Evolutionary conservation across 2,888 invertebrate genomes (phyloP).

Genomic region (Netelia virgata): DNA sequence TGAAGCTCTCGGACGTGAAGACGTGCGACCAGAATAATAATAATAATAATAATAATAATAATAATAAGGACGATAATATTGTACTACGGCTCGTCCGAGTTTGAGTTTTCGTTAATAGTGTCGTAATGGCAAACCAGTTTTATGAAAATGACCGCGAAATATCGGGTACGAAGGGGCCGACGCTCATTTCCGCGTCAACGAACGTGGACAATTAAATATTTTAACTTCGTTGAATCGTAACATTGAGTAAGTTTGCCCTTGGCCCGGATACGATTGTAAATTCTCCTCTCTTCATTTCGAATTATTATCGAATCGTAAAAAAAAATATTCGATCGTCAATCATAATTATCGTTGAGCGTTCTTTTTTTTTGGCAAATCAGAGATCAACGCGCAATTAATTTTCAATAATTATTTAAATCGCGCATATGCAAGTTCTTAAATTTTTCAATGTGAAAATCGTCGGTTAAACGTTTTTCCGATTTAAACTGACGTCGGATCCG

Average conservation of each 20-base stretch:
- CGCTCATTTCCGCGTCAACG: conserved; percentile 42
- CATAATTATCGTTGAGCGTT: no score
- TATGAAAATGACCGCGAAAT: conserved; percentile 37
- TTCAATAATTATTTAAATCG: neutral
- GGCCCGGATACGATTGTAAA: neutral
- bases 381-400: neutral
- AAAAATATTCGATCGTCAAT: conserved; percentile 7
- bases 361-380: no score
- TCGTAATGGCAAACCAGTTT: conserved; percentile 57
- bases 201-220: conserved; percentile 27
- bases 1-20: conserved; percentile 56
- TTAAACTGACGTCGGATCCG: no score
- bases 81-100: conserved; percentile 7
- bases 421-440: neutral
- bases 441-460: neutral
- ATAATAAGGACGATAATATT: conserved; percentile 33
- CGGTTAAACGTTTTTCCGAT: neutral
- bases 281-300: no score
- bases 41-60: conserved; percentile 32
- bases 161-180: conserved; percentile 1
- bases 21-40: conserved; percentile 38
- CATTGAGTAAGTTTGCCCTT: conserved; percentile 22
- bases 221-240: conserved; percentile 35
- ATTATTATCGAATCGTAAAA: conserved; percentile 14
- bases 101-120: conserved; percentile 52